Conservation (phyloP, 2,113 vertebrate species). For the Hemibagrus wyckioides region DNA sequence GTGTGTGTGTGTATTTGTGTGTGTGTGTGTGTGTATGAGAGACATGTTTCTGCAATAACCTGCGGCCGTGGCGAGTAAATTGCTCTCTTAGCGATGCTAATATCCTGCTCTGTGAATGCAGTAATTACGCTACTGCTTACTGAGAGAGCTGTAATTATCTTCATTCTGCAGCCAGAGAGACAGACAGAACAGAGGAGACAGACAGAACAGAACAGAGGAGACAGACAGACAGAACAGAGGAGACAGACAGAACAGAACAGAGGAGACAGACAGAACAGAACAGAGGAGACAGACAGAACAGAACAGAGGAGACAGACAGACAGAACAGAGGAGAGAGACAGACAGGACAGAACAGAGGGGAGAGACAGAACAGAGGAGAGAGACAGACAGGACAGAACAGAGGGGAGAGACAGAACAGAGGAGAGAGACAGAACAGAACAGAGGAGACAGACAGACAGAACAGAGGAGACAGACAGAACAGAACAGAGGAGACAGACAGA, state of each 20-base stretch:
- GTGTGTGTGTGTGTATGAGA: neutral
- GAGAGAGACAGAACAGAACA: neutral
- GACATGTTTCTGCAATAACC: conserved; percentile 41
- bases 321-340: neutral
- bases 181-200: neutral
- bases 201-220: neutral
- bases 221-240: neutral
- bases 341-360: neutral
- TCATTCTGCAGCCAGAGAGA: conserved; percentile 52
- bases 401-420: neutral
- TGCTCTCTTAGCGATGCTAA: conserved; percentile 65
- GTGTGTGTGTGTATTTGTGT: conserved; percentile 7
- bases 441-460: neutral
- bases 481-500: neutral
- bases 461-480: neutral
- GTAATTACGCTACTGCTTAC: conserved; percentile 60
- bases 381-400: neutral
- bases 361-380: neutral
- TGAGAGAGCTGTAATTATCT: conserved; percentile 61
- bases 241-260: neutral
- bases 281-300: neutral
- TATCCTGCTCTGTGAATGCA: conserved; percentile 60
- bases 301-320: neutral
- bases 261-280: neutral
- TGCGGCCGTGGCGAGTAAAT: conserved; percentile 60